Evolutionary conservation across 2,888 invertebrate species (phyloP).

Genomic region (Gisinianus flammeolus): DNA sequence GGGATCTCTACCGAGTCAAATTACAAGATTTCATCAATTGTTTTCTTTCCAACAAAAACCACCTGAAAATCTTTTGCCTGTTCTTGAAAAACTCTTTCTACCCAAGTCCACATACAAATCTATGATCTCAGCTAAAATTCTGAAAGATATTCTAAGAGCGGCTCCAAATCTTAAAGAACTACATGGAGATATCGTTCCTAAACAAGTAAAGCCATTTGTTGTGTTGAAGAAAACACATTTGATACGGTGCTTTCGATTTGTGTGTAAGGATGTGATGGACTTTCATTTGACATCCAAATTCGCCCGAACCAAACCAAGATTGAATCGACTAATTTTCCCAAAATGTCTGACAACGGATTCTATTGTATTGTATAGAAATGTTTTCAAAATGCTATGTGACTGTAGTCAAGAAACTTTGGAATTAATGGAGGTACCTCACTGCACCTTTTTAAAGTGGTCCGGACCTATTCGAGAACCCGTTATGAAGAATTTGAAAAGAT

Average conservation of each 20-base stretch:
- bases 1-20: not conserved
- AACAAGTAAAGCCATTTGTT: not conserved
- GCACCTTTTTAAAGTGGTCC: not conserved
- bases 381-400: slow-evolving; percentile 1
- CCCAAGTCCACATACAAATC: slow-evolving; percentile 8
- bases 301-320: not conserved
- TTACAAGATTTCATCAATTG: not conserved
- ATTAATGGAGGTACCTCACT: slow-evolving; percentile 8
- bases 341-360: not conserved
- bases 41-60: not conserved
- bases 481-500: slow-evolving; percentile 4
- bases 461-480: not conserved
- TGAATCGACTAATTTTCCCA: not conserved
- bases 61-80: slow-evolving; percentile 1
- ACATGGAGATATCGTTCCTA: slow-evolving; percentile 14
- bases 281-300: not conserved
- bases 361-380: not conserved
- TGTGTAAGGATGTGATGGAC: not conserved
- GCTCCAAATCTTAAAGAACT: slow-evolving; percentile 20
- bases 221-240: not conserved
- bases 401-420: not conserved
- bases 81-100: not conserved
- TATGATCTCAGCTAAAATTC: not conserved
- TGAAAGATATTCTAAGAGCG: slow-evolving; percentile 15
- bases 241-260: slow-evolving; percentile 1